Evolutionary conservation across 2,888 invertebrate species (phyloP).

Genomic region (Temnothorax unifasciatus): DNA sequence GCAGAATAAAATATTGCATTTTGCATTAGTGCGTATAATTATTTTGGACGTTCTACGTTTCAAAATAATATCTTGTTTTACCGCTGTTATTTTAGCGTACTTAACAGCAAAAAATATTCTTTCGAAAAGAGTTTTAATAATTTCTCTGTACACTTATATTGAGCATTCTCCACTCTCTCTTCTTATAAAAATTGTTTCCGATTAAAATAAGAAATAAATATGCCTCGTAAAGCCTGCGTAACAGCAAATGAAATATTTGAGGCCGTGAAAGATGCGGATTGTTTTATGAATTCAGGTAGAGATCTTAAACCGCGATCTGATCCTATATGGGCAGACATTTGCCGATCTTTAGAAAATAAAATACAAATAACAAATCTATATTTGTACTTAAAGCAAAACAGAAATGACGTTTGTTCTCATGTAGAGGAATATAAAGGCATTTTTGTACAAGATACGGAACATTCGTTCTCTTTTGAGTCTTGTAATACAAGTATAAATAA

Average conservation of each 20-base stretch:
- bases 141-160: too few species aligned
- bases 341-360: neutral
- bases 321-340: neutral
- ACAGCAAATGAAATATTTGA: neutral
- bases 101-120: too few species aligned
- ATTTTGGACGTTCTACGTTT: too few species aligned
- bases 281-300: neutral
- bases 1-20: too few species aligned
- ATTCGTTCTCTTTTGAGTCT: too few species aligned
- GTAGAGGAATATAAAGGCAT: neutral
- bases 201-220: neutral
- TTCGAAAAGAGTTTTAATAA: too few species aligned
- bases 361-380: neutral
- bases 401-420: neutral
- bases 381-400: neutral
- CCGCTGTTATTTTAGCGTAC: too few species aligned
- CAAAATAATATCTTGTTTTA: too few species aligned
- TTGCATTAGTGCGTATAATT: too few species aligned
- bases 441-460: neutral
- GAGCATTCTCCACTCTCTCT: too few species aligned
- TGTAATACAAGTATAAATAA: neutral
- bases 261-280: neutral
- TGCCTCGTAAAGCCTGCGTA: neutral
- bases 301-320: neutral
- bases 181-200: too few species aligned